Conservation (phyloP, 2,113 vertebrate species). For the Micronisus gabar region DNA sequence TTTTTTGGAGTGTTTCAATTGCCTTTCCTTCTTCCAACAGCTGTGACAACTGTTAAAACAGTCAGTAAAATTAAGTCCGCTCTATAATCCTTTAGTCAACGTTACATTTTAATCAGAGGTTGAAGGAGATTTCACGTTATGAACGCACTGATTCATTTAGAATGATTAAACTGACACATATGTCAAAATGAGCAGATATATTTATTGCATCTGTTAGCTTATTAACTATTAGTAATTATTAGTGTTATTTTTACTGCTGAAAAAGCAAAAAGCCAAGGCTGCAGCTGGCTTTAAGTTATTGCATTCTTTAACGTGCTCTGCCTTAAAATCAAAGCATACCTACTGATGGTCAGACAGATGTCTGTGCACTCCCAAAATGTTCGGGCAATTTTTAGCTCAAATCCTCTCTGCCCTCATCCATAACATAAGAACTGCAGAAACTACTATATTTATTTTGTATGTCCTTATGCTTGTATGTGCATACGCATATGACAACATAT, state of each 20-base stretch:
- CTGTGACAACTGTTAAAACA: slow-evolving; percentile 88
- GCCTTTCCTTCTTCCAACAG: slow-evolving; percentile 80
- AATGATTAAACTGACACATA: slow-evolving; percentile 77
- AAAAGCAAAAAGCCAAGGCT: slow-evolving; percentile 38
- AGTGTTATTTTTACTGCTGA: slow-evolving; percentile 53
- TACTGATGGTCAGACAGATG: slow-evolving; percentile 57
- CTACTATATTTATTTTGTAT: neutral
- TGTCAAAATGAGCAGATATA: slow-evolving; percentile 75
- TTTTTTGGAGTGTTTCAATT: slow-evolving; percentile 76
- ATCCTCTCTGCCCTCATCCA: neutral
- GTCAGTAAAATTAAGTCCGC: slow-evolving; percentile 85
- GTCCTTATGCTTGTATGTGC: neutral
- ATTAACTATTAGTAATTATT: slow-evolving; percentile 69
- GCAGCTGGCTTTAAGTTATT: slow-evolving; percentile 68
- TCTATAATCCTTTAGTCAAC: slow-evolving; percentile 83
- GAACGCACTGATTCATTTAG: slow-evolving; percentile 74
- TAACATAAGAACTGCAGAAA: neutral
- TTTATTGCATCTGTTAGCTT: slow-evolving; percentile 73
- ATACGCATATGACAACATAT: neutral
- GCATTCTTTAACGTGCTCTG: slow-evolving; percentile 65
- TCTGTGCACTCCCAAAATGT: slow-evolving; percentile 48
- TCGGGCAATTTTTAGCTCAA: slow-evolving; percentile 32
- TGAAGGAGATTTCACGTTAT: slow-evolving; percentile 72
- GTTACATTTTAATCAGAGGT: slow-evolving; percentile 86
- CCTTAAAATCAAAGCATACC: slow-evolving; percentile 71